These are phyloP conservation scores for Chelonia mydas DNA, from an alignment of 2,797 vertebrate species.

Conservation along the genomic window DNA sequence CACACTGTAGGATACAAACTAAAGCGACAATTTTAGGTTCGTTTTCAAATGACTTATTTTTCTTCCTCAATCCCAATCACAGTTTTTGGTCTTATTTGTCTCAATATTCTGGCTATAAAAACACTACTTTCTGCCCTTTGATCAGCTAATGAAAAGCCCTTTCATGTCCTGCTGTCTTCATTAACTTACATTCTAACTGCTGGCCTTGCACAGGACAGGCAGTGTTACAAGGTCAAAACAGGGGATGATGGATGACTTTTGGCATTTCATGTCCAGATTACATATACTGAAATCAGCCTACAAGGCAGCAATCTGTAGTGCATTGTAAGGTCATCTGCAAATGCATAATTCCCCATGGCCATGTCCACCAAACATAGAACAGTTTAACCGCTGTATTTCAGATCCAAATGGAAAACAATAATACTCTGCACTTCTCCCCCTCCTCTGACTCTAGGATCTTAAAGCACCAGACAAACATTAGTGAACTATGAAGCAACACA, in stretches of 20 bases:
- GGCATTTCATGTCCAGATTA: not conserved
- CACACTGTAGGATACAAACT: accelerated
- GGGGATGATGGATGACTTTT: slow-evolving; percentile 50
- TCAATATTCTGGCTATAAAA: not conserved
- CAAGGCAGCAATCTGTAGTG: not conserved
- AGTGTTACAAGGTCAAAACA: slow-evolving; percentile 43
- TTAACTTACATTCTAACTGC: slow-evolving; percentile 68
- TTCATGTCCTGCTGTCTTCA: slow-evolving; percentile 63
- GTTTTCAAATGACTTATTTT: not conserved
- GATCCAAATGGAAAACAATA: not conserved
- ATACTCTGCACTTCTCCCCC: accelerated
- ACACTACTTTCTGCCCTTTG: slow-evolving; percentile 43
- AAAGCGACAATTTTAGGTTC: not conserved
- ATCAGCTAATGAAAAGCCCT: slow-evolving; percentile 49
- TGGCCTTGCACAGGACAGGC: slow-evolving; percentile 21
- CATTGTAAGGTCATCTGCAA: not conserved
- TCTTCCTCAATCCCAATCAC: not conserved
- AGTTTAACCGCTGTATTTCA: not conserved
- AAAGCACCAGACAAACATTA: accelerated
- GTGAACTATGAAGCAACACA: not conserved
- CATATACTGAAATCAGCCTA: not conserved
- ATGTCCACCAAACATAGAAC: not conserved
- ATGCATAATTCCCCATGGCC: not conserved
- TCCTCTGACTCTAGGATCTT: not conserved
- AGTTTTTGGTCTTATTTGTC: not conserved